phyloP scores from a whole-genome alignment of 2,888 invertebrate species.

The Heteromurus nitidus region DNA sequence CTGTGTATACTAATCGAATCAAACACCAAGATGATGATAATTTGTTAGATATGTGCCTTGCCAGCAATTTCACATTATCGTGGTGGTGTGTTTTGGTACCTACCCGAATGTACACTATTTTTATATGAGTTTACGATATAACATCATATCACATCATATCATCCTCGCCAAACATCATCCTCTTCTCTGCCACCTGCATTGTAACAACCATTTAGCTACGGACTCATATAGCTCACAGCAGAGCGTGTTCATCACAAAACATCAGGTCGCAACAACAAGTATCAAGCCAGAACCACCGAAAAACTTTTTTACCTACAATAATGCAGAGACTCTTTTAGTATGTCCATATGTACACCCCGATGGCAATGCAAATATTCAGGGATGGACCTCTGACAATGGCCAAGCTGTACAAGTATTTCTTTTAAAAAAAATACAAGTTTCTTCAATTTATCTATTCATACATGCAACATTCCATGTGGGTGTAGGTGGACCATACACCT shows the following conservation, averaged over 20 bases:
- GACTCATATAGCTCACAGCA: constrained; percentile 10
- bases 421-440: background rate
- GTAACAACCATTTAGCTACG: constrained; percentile 15
- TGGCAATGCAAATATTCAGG: constrained; percentile 18
- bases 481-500: constrained; percentile 6
- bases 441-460: background rate
- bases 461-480: background rate
- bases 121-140: background rate
- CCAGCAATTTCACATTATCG: constrained; percentile 18
- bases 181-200: constrained; percentile 24
- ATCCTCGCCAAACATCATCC: too few relatives aligned
- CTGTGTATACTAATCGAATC: constrained; percentile 31
- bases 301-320: constrained; percentile 3
- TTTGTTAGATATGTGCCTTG: constrained; percentile 27
- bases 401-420: background rate
- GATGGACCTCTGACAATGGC: background rate
- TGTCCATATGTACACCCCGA: background rate
- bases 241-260: background rate
- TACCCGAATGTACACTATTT: background rate
- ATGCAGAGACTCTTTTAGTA: background rate
- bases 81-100: constrained; percentile 18
- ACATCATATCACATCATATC: background rate
- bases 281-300: constrained; percentile 12
- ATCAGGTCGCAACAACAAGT: background rate
- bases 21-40: constrained; percentile 34